Conservation (phyloP, 1,140 invertebrate genomes). For the Drosophila paulistorum region DNA sequence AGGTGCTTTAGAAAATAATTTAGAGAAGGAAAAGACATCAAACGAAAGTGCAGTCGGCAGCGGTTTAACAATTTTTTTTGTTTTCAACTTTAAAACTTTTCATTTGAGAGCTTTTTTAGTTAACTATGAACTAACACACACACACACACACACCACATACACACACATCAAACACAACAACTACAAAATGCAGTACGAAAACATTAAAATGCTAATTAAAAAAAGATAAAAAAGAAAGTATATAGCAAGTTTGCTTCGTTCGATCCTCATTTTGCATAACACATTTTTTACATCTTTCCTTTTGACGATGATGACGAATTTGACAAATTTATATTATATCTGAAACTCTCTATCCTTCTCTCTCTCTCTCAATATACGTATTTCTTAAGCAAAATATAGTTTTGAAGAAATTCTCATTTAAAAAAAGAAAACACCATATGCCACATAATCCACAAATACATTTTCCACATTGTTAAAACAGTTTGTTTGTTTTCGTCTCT, state of each 20-base stretch:
- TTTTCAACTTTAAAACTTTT: slow-evolving; percentile 44
- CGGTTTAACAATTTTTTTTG: slow-evolving; percentile 54
- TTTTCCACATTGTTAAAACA: slow-evolving; percentile 59
- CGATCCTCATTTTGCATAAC: slow-evolving; percentile 49
- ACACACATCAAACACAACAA: slow-evolving; percentile 38
- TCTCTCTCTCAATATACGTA: slow-evolving; percentile 37
- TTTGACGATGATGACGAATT: slow-evolving; percentile 37
- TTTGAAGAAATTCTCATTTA: slow-evolving; percentile 44
- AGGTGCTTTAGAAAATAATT: slow-evolving; percentile 44
- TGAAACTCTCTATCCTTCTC: slow-evolving; percentile 15
- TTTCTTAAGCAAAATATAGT: slow-evolving; percentile 56
- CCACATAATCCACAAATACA: slow-evolving; percentile 44
- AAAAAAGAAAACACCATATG: slow-evolving; percentile 33
- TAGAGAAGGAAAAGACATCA: slow-evolving; percentile 15
- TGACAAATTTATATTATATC: slow-evolving; percentile 3
- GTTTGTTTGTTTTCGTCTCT: slow-evolving; percentile 44
- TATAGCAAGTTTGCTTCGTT: slow-evolving; percentile 53
- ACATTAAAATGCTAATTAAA: slow-evolving; percentile 31
- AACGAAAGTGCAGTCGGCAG: slow-evolving; percentile 65
- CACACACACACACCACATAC: slow-evolving; percentile 38
- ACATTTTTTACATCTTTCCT: slow-evolving; percentile 34
- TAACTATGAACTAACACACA: slow-evolving; percentile 48
- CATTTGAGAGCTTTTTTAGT: slow-evolving; percentile 66
- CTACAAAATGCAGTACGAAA: slow-evolving; percentile 49
- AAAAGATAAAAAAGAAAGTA: slow-evolving; percentile 37